Conservation (phyloP, 2,797 vertebrate species). For the Sebastes trivittatus region DNA sequence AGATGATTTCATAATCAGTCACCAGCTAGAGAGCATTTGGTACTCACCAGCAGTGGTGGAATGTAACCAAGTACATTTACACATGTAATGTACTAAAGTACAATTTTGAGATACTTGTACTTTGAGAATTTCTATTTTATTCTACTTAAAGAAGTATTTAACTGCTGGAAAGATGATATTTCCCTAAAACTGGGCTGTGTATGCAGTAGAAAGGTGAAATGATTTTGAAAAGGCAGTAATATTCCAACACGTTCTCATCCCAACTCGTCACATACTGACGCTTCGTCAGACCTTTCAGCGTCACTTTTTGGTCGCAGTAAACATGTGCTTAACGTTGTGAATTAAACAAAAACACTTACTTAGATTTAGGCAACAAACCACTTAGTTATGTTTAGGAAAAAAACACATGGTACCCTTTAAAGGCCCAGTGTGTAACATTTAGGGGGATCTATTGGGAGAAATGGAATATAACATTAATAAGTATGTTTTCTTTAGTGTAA, state of each 20-base stretch:
- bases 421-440: no score
- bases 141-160: not conserved
- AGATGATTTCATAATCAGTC: slow-evolving; percentile 64
- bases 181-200: not conserved
- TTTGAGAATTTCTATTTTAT: not conserved
- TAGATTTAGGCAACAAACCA: no score
- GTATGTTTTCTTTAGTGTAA: no score
- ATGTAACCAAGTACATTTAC: not conserved
- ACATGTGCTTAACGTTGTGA: no score
- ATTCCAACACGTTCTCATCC: not conserved
- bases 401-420: no score
- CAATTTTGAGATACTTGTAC: not conserved
- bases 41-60: not conserved
- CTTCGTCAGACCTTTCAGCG: no score
- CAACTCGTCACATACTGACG: no score
- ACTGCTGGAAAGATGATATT: not conserved
- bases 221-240: not conserved
- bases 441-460: no score
- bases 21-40: slow-evolving; percentile 26
- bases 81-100: not conserved
- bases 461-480: no score
- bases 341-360: no score
- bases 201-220: not conserved
- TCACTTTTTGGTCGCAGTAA: no score
- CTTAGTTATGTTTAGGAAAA: no score